Evolutionary conservation across 2,113 vertebrate genomes (phyloP).

Genomic region (Micromys minutus): DNA sequence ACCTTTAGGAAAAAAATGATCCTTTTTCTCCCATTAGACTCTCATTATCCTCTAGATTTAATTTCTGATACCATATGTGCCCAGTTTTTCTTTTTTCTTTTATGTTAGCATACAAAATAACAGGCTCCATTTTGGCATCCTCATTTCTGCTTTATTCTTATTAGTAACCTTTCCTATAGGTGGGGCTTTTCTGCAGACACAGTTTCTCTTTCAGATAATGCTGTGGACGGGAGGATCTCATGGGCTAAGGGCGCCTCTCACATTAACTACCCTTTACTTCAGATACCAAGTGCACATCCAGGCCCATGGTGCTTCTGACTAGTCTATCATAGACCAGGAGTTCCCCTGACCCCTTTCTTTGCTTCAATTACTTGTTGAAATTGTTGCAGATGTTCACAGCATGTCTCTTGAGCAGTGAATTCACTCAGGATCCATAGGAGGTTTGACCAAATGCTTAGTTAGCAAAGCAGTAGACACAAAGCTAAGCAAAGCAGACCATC

Average conservation of each 20-base stretch:
- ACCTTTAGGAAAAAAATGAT: not conserved
- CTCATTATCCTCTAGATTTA: not conserved
- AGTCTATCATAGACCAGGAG: too few species aligned
- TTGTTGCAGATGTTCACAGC: not conserved
- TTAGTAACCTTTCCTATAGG: not conserved
- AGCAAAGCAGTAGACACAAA: too few species aligned
- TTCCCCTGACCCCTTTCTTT: not conserved
- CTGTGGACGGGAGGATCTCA: not conserved
- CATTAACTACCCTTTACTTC: not conserved
- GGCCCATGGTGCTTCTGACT: not conserved
- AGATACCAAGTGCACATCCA: not conserved
- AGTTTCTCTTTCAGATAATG: not conserved
- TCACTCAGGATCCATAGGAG: not conserved
- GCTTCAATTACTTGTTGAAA: not conserved
- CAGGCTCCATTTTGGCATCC: not conserved
- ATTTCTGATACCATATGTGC: not conserved
- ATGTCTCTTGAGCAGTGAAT: not conserved
- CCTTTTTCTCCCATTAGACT: not conserved
- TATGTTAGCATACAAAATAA: not conserved
- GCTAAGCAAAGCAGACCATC: not conserved
- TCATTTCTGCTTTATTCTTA: not conserved
- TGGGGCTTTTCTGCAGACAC: not conserved
- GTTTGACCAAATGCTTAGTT: not conserved
- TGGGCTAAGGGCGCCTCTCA: not conserved
- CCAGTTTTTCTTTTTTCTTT: not conserved